Percentiles rank a stretch among this genome's conserved stretches.
These are phyloP conservation scores for Argyresthia goedartella DNA, from an alignment of 2,888 invertebrate species.

Conservation along the genomic window DNA sequence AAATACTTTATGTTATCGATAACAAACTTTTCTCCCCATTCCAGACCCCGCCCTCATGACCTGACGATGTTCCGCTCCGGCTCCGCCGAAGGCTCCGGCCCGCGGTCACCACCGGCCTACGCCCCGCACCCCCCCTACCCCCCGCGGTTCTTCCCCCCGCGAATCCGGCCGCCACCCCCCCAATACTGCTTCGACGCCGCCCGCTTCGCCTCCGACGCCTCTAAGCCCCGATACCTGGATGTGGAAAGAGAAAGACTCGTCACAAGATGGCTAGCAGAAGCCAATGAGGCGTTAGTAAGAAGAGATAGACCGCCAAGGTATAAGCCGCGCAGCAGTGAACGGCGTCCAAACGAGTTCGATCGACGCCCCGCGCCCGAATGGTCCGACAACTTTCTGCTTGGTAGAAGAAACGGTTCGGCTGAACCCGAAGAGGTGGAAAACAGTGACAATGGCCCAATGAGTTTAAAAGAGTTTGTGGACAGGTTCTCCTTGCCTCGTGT, in stretches of 20 bases:
- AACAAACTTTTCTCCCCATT: conserved; percentile 30
- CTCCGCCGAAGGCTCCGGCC: conserved; percentile 65
- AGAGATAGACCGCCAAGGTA: conserved; percentile 57
- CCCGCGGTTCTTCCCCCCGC: conserved; percentile 59
- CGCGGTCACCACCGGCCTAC: conserved; percentile 64
- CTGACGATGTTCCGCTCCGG: conserved; percentile 66
- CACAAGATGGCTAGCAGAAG: conserved; percentile 63
- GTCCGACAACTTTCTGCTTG: conserved; percentile 57
- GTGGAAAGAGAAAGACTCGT: conserved; percentile 61
- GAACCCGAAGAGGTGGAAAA: conserved; percentile 53
- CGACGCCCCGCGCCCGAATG: conserved; percentile 52
- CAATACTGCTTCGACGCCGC: conserved; percentile 68
- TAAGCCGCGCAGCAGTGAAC: conserved; percentile 59
- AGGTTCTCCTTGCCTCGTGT: conserved; percentile 73
- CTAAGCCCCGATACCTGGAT: conserved; percentile 59
- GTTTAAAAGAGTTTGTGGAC: conserved; percentile 71
- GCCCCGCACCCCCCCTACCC: conserved; percentile 59
- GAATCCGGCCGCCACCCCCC: conserved; percentile 56
- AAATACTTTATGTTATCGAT: too few species aligned
- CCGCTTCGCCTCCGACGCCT: conserved; percentile 63
- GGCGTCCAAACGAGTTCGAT: conserved; percentile 50
- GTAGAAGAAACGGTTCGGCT: conserved; percentile 48
- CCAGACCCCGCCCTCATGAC: conserved; percentile 47
- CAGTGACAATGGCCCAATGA: conserved; percentile 52
- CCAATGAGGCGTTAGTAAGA: conserved; percentile 58